Conservation (phyloP, 1,140 invertebrate genomes). For the Aphis gossypii region DNA sequence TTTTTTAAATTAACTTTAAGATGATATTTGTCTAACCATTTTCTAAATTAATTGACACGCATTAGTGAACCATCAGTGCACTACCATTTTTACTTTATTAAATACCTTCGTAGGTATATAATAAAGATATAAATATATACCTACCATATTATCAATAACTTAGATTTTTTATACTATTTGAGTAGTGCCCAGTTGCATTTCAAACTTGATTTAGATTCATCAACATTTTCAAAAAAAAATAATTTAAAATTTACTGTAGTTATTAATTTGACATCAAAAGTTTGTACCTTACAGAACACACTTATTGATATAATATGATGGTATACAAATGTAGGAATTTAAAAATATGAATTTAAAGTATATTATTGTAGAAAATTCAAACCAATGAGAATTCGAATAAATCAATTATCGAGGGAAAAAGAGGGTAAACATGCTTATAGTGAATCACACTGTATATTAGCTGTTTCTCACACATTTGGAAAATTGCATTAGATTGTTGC, state of each 20-base stretch:
- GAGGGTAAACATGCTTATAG: not conserved
- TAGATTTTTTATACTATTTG: too few species aligned
- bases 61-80: too few species aligned
- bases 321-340: not conserved
- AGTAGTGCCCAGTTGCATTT: too few species aligned
- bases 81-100: too few species aligned
- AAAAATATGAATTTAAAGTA: not conserved
- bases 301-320: not conserved
- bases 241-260: not conserved
- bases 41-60: too few species aligned
- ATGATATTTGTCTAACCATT: not conserved
- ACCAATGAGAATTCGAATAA: not conserved
- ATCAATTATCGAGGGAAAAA: not conserved
- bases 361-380: not conserved
- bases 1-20: not conserved
- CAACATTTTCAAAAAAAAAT: not conserved
- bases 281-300: not conserved
- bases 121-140: too few species aligned
- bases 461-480: not conserved
- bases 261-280: not conserved
- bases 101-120: too few species aligned
- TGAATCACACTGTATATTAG: not conserved
- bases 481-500: conserved; percentile 11
- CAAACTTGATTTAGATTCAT: not conserved
- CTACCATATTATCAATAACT: too few species aligned